phyloP scores from a whole-genome alignment of 2,113 vertebrate genomes.

The Motacilla alba region DNA sequence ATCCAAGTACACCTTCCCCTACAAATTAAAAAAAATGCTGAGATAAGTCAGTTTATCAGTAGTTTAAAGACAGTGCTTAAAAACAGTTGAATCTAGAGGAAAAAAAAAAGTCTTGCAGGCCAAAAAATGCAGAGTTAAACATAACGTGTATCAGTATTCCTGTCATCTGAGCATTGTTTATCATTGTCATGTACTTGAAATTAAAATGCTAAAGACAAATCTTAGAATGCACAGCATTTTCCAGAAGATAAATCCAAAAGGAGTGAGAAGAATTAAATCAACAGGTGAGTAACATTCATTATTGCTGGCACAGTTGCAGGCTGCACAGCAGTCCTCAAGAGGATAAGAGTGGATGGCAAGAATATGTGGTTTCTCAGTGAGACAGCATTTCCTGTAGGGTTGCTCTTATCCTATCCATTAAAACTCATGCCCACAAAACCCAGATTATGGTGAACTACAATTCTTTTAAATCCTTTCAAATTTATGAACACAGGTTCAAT shows the following conservation, averaged over 20 bases:
- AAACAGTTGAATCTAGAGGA: not conserved
- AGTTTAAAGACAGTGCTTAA: not conserved
- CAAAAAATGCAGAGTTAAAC: not conserved
- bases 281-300: not conserved
- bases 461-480: not conserved
- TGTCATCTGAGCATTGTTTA: not conserved
- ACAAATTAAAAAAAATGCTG: not conserved
- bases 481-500: not conserved
- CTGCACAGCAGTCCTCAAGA: not conserved
- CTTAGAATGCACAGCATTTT: conserved; percentile 24
- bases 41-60: not conserved
- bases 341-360: not conserved
- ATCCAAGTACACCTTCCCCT: not conserved
- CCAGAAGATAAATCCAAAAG: conserved; percentile 36
- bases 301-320: conserved; percentile 3
- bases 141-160: not conserved
- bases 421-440: not conserved
- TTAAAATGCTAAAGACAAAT: conserved; percentile 43
- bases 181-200: conserved; percentile 13
- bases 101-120: not conserved
- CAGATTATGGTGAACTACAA: not conserved
- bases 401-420: not conserved
- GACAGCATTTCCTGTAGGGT: not conserved
- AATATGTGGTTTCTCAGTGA: not conserved
- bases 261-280: conserved; percentile 1